phyloP scores from a whole-genome alignment of 2,113 vertebrate species.

The Sphaerodactylus townsendi region DNA sequence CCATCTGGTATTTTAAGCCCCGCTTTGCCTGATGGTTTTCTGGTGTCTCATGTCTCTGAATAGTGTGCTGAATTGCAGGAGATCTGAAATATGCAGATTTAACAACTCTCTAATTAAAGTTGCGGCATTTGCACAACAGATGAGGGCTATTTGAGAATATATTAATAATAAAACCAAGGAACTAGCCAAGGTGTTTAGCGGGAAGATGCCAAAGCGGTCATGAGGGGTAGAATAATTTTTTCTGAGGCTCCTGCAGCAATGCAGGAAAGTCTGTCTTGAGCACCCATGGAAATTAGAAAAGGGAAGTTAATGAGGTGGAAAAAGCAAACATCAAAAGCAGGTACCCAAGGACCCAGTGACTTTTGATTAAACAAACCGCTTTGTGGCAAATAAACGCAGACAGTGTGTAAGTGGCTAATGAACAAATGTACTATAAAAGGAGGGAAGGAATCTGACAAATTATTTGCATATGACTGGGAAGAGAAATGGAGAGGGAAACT shows the following conservation, averaged over 20 bases:
- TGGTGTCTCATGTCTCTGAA: constrained; percentile 62
- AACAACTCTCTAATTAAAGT: constrained; percentile 76
- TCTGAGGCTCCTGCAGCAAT: constrained; percentile 40
- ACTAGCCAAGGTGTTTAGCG: constrained; percentile 67
- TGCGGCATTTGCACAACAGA: constrained; percentile 71
- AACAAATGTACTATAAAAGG: constrained; percentile 62
- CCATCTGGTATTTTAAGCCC: constrained; percentile 68
- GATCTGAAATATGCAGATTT: constrained; percentile 75
- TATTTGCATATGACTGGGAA: constrained; percentile 51
- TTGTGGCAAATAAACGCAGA: constrained; percentile 58
- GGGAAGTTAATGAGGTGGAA: constrained; percentile 73
- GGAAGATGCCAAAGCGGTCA: constrained; percentile 71
- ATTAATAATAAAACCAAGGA: constrained; percentile 76
- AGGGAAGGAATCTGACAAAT: constrained; percentile 56
- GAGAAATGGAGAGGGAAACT: constrained; percentile 26
- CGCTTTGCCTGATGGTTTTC: constrained; percentile 59
- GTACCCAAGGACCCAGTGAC: constrained; percentile 60
- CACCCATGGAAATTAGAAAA: constrained; percentile 68
- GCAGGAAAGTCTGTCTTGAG: constrained; percentile 66
- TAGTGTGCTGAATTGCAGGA: constrained; percentile 65
- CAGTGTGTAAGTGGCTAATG: constrained; percentile 60
- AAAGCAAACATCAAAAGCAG: constrained; percentile 64
- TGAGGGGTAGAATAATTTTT: constrained; percentile 67
- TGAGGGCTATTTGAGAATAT: constrained; percentile 77
- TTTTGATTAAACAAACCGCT: constrained; percentile 67